Percentiles rank a stretch among this genome's conserved stretches.
These are phyloP conservation scores for Takifugu bimaculatus DNA, from an alignment of 2,113 vertebrate species.

Conservation along the genomic window DNA sequence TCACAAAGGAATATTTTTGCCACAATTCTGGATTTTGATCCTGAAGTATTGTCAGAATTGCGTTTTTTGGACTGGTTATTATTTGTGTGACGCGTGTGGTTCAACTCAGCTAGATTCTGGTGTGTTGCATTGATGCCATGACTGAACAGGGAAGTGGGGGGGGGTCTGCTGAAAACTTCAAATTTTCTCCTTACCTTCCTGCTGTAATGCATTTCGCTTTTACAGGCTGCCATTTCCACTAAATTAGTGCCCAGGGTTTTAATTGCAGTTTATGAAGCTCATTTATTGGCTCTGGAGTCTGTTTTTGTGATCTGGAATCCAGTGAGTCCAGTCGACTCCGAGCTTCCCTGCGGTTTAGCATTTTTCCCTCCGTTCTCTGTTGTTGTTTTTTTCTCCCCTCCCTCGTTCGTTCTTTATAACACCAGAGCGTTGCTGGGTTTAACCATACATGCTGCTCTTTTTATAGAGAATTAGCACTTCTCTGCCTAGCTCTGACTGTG, in stretches of 20 bases:
- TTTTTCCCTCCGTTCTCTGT: constrained; percentile 18
- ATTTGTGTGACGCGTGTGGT: no score
- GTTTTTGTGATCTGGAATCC: constrained; percentile 70
- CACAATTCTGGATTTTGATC: no score
- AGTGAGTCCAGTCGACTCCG: constrained; percentile 47
- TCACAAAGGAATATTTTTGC: no score
- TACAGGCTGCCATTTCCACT: constrained; percentile 76
- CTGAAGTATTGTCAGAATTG: no score
- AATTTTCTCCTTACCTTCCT: constrained; percentile 24
- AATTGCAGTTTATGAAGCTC: constrained; percentile 78
- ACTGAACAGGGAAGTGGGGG: no score
- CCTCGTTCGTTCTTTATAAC: constrained; percentile 45
- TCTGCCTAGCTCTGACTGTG: constrained; percentile 57
- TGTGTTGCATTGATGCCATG: no score
- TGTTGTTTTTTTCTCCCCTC: constrained; percentile 38
- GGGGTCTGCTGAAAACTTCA: constrained; percentile 15
- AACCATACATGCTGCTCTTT: constrained; percentile 70
- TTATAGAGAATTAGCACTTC: constrained; percentile 76
- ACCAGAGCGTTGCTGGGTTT: constrained; percentile 61
- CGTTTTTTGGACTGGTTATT: no score
- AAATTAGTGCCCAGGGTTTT: constrained; percentile 82
- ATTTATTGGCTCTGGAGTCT: constrained; percentile 68
- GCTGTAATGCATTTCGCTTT: constrained; percentile 47
- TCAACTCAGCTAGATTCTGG: no score
- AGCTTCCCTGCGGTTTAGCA: constrained; percentile 68